phyloP scores from a whole-genome alignment of 1,140 invertebrate genomes.

The Pseudomyrmex dendroicus region DNA sequence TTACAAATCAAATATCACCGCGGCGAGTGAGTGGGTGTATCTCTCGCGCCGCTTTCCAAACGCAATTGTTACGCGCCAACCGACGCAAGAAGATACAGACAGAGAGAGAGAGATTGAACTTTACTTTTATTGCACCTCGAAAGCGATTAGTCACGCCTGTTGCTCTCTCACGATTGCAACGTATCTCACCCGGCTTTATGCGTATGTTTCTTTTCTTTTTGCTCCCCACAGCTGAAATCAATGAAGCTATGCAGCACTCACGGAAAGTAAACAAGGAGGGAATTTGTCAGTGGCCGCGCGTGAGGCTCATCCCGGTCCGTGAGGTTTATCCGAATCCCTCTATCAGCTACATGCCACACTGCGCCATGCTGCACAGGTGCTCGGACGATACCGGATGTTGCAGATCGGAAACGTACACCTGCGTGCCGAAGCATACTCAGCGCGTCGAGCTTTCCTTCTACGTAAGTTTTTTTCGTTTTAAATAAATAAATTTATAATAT shows the following conservation, averaged over 20 bases:
- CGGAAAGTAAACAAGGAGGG: conserved; percentile 86
- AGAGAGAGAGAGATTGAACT: neutral
- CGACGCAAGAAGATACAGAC: neutral
- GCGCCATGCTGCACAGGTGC: conserved; percentile 90
- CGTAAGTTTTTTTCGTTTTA: conserved; percentile 85
- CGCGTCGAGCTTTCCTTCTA: conserved; percentile 89
- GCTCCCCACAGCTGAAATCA: conserved; percentile 73
- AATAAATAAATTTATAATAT: no score
- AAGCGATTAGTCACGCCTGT: conserved; percentile 15
- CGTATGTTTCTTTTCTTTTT: neutral
- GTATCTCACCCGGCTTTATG: neutral
- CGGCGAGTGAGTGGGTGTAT: neutral
- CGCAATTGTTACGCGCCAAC: conserved; percentile 12
- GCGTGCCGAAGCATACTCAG: conserved; percentile 88
- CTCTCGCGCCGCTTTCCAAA: conserved; percentile 2
- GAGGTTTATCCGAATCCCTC: conserved; percentile 88
- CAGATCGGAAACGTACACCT: conserved; percentile 86
- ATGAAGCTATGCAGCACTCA: conserved; percentile 86
- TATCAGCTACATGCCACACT: conserved; percentile 90
- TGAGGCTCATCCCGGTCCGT: conserved; percentile 87
- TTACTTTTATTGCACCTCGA: neutral
- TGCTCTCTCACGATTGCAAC: neutral
- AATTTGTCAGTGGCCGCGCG: conserved; percentile 87
- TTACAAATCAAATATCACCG: conserved; percentile 15
- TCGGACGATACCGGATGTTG: conserved; percentile 93